Evolutionary conservation across 2,888 invertebrate species (phyloP).

Genomic region (Petrophora chlorosata): DNA sequence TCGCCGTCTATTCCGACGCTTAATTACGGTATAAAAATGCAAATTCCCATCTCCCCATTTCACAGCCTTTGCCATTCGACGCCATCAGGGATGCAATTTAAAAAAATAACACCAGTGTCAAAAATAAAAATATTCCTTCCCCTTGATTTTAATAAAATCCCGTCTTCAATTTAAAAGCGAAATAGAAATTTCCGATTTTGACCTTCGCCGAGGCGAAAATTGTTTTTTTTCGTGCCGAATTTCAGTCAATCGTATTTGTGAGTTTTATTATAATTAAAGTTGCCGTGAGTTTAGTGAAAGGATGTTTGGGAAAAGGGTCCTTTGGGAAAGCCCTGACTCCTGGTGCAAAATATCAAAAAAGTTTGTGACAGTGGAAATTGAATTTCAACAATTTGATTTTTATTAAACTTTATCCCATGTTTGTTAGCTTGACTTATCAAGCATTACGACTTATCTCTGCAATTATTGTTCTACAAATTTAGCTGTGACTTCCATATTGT

Average conservation of each 20-base stretch:
- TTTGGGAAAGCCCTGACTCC: not conserved
- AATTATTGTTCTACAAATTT: too few species aligned
- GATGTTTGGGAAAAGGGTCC: conserved; percentile 7
- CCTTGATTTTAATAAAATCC: conserved; percentile 35
- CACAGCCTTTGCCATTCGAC: conserved; percentile 20
- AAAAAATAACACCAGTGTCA: conserved; percentile 33
- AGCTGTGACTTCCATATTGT: too few species aligned
- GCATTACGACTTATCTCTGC: too few species aligned
- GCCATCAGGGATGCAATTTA: conserved; percentile 30
- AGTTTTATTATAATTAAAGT: conserved; percentile 35
- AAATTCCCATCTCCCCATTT: conserved; percentile 20
- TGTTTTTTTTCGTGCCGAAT: conserved; percentile 27
- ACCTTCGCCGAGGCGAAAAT: conserved; percentile 25
- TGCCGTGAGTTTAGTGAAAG: conserved; percentile 9
- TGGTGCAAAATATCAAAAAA: not conserved
- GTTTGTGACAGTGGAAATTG: conserved; percentile 8
- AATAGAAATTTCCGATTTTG: conserved; percentile 37
- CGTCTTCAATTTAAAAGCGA: conserved; percentile 39
- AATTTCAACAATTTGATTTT: not conserved
- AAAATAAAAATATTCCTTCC: conserved; percentile 35
- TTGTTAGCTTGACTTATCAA: too few species aligned
- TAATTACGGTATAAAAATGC: conserved; percentile 37
- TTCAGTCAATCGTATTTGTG: conserved; percentile 25
- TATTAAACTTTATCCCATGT: not conserved
- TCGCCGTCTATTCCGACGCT: conserved; percentile 18